phyloP scores from a whole-genome alignment of 2,797 vertebrate species.

The Hoplostethus atlanticus region DNA sequence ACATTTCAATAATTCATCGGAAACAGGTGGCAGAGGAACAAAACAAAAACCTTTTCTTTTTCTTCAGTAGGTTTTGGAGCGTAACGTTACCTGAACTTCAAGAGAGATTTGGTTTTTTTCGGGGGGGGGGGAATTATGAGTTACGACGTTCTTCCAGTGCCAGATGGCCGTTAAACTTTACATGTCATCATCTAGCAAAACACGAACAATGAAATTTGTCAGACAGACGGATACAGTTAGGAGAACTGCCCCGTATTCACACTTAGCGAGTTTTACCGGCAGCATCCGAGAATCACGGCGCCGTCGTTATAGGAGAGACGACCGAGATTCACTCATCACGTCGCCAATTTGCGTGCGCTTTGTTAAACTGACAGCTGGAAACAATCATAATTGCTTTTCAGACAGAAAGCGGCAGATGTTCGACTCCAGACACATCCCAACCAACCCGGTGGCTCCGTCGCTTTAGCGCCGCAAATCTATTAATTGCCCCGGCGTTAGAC shows the following conservation, averaged over 20 bases:
- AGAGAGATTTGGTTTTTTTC: constrained; percentile 22
- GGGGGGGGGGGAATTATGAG: constrained; percentile 28
- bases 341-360: constrained; percentile 35
- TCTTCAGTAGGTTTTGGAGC: constrained; percentile 41
- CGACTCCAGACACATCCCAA: constrained; percentile 21
- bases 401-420: constrained; percentile 48
- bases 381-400: constrained; percentile 39
- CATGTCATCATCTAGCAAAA: constrained; percentile 53
- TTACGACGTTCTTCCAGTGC: constrained; percentile 30
- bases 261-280: constrained; percentile 6
- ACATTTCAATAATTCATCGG: constrained; percentile 42
- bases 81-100: constrained; percentile 44
- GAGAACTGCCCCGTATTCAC: constrained; percentile 7
- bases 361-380: constrained; percentile 54
- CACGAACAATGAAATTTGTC: constrained; percentile 38
- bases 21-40: constrained; percentile 41
- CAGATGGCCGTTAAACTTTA: constrained; percentile 67
- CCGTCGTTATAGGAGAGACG: constrained; percentile 9
- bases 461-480: constrained; percentile 1
- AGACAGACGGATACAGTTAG: constrained; percentile 17
- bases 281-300: constrained; percentile 7
- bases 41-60: too few species aligned
- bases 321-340: constrained; percentile 36
- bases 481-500: not conserved
- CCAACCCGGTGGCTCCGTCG: not conserved